Evolutionary conservation across 64 coral and sea anemone species (phyloP).

Genomic region (Dendronephthya gigantea): DNA sequence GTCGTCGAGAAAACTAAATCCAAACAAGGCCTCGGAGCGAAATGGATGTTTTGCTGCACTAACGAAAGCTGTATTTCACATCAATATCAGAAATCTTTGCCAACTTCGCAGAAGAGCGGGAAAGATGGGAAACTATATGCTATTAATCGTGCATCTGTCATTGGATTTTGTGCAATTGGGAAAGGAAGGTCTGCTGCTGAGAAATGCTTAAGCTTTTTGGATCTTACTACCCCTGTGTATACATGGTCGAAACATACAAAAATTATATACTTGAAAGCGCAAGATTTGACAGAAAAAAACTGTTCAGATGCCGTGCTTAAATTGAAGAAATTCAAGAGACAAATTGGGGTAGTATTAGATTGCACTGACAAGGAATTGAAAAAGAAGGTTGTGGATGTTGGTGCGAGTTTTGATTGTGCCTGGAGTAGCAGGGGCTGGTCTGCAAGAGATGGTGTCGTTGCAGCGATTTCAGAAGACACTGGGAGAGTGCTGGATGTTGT

Average conservation of each 20-base stretch:
- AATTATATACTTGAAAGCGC: background rate
- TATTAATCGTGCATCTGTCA: background rate
- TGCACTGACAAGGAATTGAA: background rate
- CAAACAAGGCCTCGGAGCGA: background rate
- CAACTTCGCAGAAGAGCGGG: background rate
- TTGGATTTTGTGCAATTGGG: background rate
- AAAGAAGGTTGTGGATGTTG: conserved; percentile 1
- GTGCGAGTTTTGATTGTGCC: background rate
- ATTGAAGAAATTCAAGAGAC: background rate
- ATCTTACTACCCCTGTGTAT: background rate
- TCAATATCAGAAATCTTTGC: background rate
- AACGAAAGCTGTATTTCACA: background rate
- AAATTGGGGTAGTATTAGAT: background rate
- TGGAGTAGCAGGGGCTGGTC: conserved; percentile 12
- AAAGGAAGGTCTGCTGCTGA: background rate
- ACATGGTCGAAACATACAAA: background rate
- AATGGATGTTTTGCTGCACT: background rate
- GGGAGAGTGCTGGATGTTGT: conserved; percentile 39
- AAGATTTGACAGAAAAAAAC: conserved; percentile 4
- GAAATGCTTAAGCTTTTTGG: background rate
- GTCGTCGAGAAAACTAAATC: background rate
- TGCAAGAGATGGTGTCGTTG: conserved; percentile 35
- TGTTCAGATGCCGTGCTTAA: background rate
- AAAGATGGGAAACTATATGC: background rate
- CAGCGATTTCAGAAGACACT: conserved; percentile 29